Evolutionary conservation across 2,888 invertebrate genomes (phyloP).

Genomic region (Crocallis elinguaria): DNA sequence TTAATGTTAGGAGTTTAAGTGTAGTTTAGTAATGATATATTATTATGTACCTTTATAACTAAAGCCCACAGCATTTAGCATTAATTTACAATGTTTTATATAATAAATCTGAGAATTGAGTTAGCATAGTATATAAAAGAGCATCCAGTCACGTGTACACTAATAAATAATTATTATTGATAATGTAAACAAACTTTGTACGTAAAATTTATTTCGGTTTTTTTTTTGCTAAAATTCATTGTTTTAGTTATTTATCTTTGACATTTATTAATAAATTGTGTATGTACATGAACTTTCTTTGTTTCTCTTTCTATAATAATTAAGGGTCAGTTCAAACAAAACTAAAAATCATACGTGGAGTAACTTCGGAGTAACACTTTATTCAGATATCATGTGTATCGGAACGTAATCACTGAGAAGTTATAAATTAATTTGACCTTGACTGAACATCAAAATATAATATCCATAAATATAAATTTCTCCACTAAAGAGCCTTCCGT

Average conservation of each 20-base stretch:
- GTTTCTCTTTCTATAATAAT: neutral
- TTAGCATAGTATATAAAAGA: too few species aligned
- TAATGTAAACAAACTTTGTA: constrained; percentile 5
- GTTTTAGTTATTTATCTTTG: constrained; percentile 53
- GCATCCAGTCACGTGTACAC: neutral
- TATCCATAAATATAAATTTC: too few species aligned
- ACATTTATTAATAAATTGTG: constrained; percentile 56
- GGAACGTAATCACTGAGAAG: too few species aligned
- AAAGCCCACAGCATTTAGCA: constrained; percentile 15
- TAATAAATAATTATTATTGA: neutral
- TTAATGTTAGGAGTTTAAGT: constrained; percentile 12
- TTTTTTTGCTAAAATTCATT: constrained; percentile 28
- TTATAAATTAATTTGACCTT: too few species aligned
- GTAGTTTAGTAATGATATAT: neutral
- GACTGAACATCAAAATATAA: too few species aligned
- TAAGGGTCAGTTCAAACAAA: too few species aligned
- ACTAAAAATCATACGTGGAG: too few species aligned
- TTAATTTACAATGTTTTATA: neutral
- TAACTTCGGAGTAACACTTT: too few species aligned
- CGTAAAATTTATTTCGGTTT: neutral
- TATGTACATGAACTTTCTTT: constrained; percentile 32
- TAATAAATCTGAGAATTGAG: neutral
- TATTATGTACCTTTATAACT: neutral
- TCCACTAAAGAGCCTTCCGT: too few species aligned
- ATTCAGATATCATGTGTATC: too few species aligned